Evolutionary conservation across 2,113 vertebrate genomes (phyloP), one percentile per base, ranked within the genome.

Genomic region (Himantopus leucocephalus): DNA sequence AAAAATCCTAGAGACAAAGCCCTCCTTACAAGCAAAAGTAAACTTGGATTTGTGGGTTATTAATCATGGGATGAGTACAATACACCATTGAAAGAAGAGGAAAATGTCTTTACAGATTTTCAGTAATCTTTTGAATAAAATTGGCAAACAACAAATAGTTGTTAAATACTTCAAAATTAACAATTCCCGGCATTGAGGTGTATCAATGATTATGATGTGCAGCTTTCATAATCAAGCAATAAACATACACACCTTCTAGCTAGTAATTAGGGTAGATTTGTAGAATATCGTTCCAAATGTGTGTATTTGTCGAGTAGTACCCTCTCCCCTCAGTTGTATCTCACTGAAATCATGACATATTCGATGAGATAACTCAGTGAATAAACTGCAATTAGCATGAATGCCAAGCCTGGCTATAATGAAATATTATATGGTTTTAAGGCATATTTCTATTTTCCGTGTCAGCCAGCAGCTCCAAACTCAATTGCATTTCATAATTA

Each of bases 91-190:
- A 80, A 84, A 43, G n/a, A 68, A 55, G 30, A 90, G 12, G 12
- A 92, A 71, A 90, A 82, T 58, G 2, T 21, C 68, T 48, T 72
- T 68, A 53, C 41, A 81, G 34, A 29, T 92, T 93, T 94, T 82
- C 66, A 67, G n/a, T 80, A 81, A 81, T 71, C 22, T 81, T 88
- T 81, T 94, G 24, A 73, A 81, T 82, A 85, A 93, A 95, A 78
- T 19, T 35, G 26, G 15, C 56, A 94, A 90, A 84, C 24, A n/a
- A 55, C 3, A 76, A 70, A 60, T 12, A 63, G 14, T 27, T 52
- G 8, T 66, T 85, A 91, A 90, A 86, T 77, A 90, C 14, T 64
- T 83, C 9, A 70, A 50, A 88, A 87, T 62, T n/a, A 75, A 60
- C 47, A 23, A 6, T 86, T 89, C 20, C 22, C 6, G 0, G 2